Evolutionary conservation across 2,113 vertebrate genomes (phyloP).

Genomic region (Genyomyrus donnyi): DNA sequence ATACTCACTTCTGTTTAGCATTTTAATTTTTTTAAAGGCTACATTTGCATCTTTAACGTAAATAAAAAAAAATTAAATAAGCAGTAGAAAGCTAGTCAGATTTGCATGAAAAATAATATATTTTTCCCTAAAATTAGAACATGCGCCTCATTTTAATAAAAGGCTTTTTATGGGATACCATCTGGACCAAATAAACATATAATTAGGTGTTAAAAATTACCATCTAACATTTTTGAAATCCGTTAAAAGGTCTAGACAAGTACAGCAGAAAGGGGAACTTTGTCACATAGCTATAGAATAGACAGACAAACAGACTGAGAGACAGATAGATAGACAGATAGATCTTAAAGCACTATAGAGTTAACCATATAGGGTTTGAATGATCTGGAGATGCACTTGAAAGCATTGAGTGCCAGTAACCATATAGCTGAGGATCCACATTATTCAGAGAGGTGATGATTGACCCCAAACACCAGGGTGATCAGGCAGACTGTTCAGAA

Average conservation of each 20-base stretch:
- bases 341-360: no score
- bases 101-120: constrained; percentile 43
- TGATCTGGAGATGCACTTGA: no score
- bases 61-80: constrained; percentile 58
- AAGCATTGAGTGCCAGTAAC: no score
- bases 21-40: constrained; percentile 64
- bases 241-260: neutral
- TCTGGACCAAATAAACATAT: neutral
- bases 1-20: constrained; percentile 39
- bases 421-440: no score
- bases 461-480: neutral
- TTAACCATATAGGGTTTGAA: no score
- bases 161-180: neutral
- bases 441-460: no score
- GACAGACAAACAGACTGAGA: neutral
- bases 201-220: neutral
- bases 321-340: neutral
- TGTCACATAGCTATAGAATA: neutral
- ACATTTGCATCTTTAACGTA: constrained; percentile 70
- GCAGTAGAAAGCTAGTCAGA: constrained; percentile 47
- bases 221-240: neutral
- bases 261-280: neutral
- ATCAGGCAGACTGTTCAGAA: neutral
- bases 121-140: constrained; percentile 30
- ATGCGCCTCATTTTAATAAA: constrained; percentile 8